Conservation (phyloP, 2,113 vertebrate genomes). For the Speoplatyrhinus poulsoni region DNA sequence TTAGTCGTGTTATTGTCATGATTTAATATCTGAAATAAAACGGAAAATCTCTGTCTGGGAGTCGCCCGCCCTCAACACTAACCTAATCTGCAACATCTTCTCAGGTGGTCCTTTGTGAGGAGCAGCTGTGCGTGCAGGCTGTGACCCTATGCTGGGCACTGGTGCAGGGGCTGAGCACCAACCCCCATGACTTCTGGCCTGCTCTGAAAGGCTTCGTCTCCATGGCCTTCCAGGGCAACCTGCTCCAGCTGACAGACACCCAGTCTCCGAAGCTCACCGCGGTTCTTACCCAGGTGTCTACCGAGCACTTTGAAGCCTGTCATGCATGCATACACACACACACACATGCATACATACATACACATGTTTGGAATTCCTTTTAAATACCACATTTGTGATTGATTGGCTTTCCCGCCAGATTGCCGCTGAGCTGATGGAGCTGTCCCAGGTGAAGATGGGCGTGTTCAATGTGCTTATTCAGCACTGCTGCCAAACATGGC, state of each 20-base stretch:
- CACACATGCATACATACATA: neutral
- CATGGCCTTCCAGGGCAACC: conserved; percentile 79
- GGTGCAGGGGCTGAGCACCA: conserved; percentile 82
- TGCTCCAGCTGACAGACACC: conserved; percentile 76
- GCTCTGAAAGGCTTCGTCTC: conserved; percentile 85
- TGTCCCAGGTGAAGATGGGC: conserved; percentile 87
- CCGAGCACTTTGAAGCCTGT: neutral
- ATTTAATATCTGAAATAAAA: too few relatives aligned
- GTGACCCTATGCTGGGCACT: conserved; percentile 86
- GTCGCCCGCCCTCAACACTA: neutral
- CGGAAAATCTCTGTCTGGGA: too few relatives aligned
- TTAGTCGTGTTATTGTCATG: too few relatives aligned
- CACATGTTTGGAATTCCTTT: neutral
- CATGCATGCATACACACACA: neutral
- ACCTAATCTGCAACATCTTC: neutral
- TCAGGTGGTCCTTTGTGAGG: conserved; percentile 77
- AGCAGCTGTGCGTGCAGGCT: conserved; percentile 82
- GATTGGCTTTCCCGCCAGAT: conserved; percentile 74
- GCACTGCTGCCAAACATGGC: conserved; percentile 88
- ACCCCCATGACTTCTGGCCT: conserved; percentile 90
- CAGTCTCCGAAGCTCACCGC: conserved; percentile 68
- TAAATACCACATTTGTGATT: neutral
- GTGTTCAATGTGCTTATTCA: conserved; percentile 85
- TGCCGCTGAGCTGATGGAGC: conserved; percentile 80
- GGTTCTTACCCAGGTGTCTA: conserved; percentile 83